Percentiles rank a stretch among this genome's conserved stretches.
phyloP scores from a whole-genome alignment of 2,888 invertebrate species.

The Thera britannica region DNA sequence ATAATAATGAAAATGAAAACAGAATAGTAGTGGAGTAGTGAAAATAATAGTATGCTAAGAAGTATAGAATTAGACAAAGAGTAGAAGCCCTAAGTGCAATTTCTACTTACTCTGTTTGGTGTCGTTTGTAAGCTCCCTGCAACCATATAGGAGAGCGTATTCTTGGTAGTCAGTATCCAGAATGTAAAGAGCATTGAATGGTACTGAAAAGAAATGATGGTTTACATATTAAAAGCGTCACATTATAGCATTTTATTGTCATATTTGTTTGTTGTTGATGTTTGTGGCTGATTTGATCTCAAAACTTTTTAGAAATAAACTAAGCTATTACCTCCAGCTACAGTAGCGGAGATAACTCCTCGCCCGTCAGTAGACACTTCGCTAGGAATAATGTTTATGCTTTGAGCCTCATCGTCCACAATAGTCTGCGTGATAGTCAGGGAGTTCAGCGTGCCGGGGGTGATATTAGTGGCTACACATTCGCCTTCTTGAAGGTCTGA shows the following conservation, averaged over 20 bases:
- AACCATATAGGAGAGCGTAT: slow-evolving; percentile 87
- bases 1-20: no score
- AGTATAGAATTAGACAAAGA: no score
- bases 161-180: slow-evolving; percentile 86
- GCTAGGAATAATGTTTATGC: slow-evolving; percentile 46
- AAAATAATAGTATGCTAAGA: no score
- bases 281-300: no score
- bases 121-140: slow-evolving; percentile 61
- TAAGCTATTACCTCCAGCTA: slow-evolving; percentile 50
- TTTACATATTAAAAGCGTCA: background rate
- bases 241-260: no score
- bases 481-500: slow-evolving; percentile 66
- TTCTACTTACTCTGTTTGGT: slow-evolving; percentile 64
- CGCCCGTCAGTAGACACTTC: slow-evolving; percentile 48
- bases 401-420: slow-evolving; percentile 55
- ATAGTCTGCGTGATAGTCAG: slow-evolving; percentile 54
- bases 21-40: no score
- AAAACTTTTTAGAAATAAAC: no score
- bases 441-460: slow-evolving; percentile 35
- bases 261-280: no score
- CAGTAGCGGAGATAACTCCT: slow-evolving; percentile 56
- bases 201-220: slow-evolving; percentile 46
- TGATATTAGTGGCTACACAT: slow-evolving; percentile 54
- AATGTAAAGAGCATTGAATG: slow-evolving; percentile 80
- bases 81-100: no score